Evolutionary conservation across 2,888 invertebrate species (phyloP), one percentile per base, ranked within the genome.

Genomic region (Sylvicola cinctus): DNA sequence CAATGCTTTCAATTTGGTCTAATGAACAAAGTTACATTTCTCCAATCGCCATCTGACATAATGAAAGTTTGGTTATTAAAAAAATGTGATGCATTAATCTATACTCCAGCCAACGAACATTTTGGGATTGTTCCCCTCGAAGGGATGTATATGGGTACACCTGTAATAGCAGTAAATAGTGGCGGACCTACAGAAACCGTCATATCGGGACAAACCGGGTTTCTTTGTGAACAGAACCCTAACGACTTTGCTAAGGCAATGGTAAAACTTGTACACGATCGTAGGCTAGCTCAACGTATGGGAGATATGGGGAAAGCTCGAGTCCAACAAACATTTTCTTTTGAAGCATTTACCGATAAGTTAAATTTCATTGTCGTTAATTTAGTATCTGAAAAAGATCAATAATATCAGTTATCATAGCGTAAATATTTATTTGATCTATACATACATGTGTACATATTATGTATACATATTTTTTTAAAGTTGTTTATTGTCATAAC

Each of bases 81-180:
- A 25, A 60, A 71, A 36, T 77, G 83, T 44, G 68, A 72, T 35
- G 78, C 83, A 41, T 60, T 99, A 14, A 51, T 98, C 15, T 99
- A 99, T 51, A 99, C 98, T 6, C 98, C 98, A 2, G 73, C 78
- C 3, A 83, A 84, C 52, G 98, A 99, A 55, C 98, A 99, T 61
- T 98, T 98, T 63, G 98, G 98, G 4, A 99, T 99, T 46, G 98
- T 98, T 7, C 98, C 99, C 0, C 62, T 99, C 35, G 98, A 99
- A 63, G 93, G 95, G 0, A 98, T 98, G 98, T 85, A 85, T 51
- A 74, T 77, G 51, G 65, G 70, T 3, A 83, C 85, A 48, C 93
- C 96, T 4, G 93, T 99, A 0, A 74, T 99, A 42, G 98, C 98
- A 0, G 78, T 85, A 1, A 81, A 87, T 47, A 85, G 83, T 47